phyloP scores from a whole-genome alignment of 2,888 invertebrate species.

The Hoplodrina ambigua region DNA sequence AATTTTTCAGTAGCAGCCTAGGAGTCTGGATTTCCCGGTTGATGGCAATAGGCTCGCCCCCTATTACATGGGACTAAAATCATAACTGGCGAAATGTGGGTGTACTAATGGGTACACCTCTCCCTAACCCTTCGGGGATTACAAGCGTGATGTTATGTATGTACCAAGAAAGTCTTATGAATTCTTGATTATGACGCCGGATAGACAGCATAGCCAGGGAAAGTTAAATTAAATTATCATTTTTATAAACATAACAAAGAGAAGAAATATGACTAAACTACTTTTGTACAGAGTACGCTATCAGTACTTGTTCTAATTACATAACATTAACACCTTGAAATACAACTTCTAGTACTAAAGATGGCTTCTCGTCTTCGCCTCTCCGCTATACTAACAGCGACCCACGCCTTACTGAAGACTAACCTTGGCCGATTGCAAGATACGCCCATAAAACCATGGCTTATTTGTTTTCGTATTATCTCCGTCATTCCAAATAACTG shows the following conservation, averaged over 20 bases:
- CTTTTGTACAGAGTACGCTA: neutral
- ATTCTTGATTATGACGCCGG: conserved; percentile 11
- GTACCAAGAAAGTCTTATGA: neutral
- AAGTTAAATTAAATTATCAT: conserved; percentile 7
- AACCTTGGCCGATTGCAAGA: conserved; percentile 60
- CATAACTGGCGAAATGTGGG: too few species aligned
- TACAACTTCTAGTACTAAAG: conserved; percentile 16
- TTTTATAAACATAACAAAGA: conserved; percentile 30
- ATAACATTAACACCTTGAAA: conserved; percentile 38
- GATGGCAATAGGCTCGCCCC: too few species aligned
- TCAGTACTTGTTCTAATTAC: conserved; percentile 33
- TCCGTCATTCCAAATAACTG: conserved; percentile 55
- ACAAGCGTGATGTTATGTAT: too few species aligned
- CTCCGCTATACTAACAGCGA: conserved; percentile 19
- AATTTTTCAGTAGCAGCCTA: too few species aligned
- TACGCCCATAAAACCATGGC: conserved; percentile 52
- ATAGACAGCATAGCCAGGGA: conserved; percentile 11
- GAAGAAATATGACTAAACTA: conserved; percentile 8
- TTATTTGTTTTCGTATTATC: conserved; percentile 58
- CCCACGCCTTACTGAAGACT: conserved; percentile 44
- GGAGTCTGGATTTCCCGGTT: too few species aligned
- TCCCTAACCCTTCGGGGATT: too few species aligned
- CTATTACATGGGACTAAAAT: too few species aligned
- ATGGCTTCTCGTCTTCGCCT: conserved; percentile 19
- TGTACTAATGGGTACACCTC: too few species aligned